Evolutionary conservation across 2,113 vertebrate genomes (phyloP), one percentile per base, ranked within the genome.

Genomic region (Choloepus hoffmanni): DNA sequence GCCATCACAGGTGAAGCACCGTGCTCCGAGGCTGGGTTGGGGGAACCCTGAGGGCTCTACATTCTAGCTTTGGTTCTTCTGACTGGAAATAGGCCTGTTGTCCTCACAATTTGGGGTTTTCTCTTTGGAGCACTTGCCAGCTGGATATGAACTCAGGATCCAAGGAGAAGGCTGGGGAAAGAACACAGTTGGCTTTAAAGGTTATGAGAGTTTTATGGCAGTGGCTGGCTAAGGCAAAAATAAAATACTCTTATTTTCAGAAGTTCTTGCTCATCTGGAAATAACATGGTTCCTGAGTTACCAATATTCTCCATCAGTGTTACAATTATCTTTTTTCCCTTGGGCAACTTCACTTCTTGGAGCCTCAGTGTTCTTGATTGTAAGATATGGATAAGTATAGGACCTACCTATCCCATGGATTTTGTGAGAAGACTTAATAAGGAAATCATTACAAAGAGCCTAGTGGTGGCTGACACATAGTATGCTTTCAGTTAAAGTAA

Each of bases 371-470:
- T 90, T 90, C 63, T 58, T 16, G 33, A 0, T 79, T 92, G n/a
- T 45, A 50, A 89, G 76, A 84, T 84, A 12, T 92, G 43, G n/a
- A 63, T 70, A 50, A 50, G 67, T 43, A 36, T 26, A 30, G 5
- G 19, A 19, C 55, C 19, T 78, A 40, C 65, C 15, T 78, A 28
- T 30, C 36, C 6, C 26, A 40, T 50, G 79, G 65, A 18, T 86
- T 40, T 79, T 65, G 79, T 93, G 33, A 93, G 33, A 84, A 36
- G 53, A 60, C 63, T 15, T 14, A 58, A 40, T 73, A 53, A 65
- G 40, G 85, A 85, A 85, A 90, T 92, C 74, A 90, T 92, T 83
- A 68, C 43, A 68, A 63, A 76, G 68, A 95, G 18, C 63, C 55
- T 72, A 7, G 53, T 89, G 18, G 7, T 79, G 15, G 72, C 63